Conservation (phyloP, 2,113 vertebrate species). For the Leiothrix lutea region DNA sequence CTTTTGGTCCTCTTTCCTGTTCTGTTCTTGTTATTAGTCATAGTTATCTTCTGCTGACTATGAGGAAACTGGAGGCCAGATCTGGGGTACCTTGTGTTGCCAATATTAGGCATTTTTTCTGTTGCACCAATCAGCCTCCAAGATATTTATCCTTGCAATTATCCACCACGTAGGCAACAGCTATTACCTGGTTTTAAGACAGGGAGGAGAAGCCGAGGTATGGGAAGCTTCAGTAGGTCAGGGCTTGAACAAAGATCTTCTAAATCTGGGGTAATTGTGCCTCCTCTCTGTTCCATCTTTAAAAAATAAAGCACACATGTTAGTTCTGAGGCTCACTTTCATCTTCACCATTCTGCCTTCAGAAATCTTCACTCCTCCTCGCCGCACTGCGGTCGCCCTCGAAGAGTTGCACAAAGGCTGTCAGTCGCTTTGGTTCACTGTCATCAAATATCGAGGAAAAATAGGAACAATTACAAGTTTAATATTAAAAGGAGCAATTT, state of each 20-base stretch:
- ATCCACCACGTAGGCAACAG: neutral
- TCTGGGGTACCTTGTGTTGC: neutral
- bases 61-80: neutral
- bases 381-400: neutral
- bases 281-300: conserved; percentile 15
- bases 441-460: neutral
- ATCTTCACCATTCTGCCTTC: conserved; percentile 3
- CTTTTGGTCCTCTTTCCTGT: neutral
- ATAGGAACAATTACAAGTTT: neutral
- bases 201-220: neutral
- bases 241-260: conserved; percentile 8
- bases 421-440: neutral
- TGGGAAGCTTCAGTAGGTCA: conserved; percentile 11
- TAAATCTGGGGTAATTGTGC: conserved; percentile 8
- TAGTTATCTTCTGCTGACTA: neutral
- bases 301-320: neutral
- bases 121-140: neutral
- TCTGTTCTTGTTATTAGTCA: neutral
- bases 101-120: neutral
- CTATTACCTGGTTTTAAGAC: neutral
- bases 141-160: conserved; percentile 12
- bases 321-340: neutral
- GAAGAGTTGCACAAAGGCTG: neutral
- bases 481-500: conserved; percentile 33
- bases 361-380: neutral